phyloP scores from a whole-genome alignment of 2,888 invertebrate genomes.

The Lottia scabra region DNA sequence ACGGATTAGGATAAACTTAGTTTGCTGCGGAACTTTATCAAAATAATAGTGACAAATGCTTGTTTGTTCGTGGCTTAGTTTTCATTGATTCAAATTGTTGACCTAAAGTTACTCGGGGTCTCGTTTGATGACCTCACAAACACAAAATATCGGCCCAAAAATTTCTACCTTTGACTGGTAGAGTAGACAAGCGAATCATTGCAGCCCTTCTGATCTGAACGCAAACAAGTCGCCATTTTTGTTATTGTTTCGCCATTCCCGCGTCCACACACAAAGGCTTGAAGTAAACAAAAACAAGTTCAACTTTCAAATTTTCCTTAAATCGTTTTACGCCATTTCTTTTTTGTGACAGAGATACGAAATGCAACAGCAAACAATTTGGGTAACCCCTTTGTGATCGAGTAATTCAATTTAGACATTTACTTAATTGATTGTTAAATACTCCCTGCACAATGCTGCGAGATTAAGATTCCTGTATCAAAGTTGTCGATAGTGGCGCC shows the following conservation, averaged over 20 bases:
- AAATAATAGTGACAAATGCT: conserved; percentile 1
- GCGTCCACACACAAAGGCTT: conserved; percentile 8
- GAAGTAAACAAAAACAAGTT: conserved; percentile 21
- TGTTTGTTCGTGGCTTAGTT: background rate
- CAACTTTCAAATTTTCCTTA: conserved; percentile 16
- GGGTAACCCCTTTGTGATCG: background rate
- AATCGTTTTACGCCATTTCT: background rate
- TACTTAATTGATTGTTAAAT: background rate
- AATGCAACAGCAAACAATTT: background rate
- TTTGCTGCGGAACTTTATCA: background rate
- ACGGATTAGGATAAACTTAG: background rate
- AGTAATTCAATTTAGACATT: background rate
- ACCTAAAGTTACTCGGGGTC: background rate
- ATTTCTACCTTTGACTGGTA: background rate
- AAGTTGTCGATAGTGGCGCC: background rate
- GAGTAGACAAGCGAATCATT: background rate
- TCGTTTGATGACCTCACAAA: background rate
- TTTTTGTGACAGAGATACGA: background rate
- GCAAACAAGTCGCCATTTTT: conserved; percentile 10
- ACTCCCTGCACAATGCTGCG: background rate
- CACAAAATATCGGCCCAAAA: background rate
- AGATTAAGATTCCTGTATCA: background rate
- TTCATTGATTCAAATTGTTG: conserved; percentile 4
- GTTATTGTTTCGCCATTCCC: conserved; percentile 7
- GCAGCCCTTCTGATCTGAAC: background rate